A percentile compares a stretch with the other conserved stretches of the same genome.
phyloP scores from a whole-genome alignment of 1,140 invertebrate species.

The Anagrus nilaparvatae region DNA sequence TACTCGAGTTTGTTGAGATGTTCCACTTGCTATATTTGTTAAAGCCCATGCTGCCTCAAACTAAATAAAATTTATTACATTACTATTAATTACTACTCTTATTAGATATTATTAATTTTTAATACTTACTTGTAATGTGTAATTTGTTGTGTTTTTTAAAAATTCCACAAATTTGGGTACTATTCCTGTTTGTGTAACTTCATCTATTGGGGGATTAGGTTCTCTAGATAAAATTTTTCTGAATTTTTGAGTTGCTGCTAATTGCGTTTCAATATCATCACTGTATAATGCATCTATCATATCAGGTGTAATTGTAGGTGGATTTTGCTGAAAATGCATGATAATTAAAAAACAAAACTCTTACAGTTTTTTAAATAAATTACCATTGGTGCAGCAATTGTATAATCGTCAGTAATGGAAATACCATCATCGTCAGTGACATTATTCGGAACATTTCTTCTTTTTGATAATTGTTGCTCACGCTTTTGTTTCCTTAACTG shows the following conservation, averaged over 20 bases:
- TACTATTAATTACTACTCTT: neutral
- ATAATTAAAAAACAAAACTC: slow-evolving; percentile 4
- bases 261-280: slow-evolving; percentile 66
- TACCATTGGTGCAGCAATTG: slow-evolving; percentile 27
- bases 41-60: slow-evolving; percentile 98
- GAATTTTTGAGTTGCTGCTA: slow-evolving; percentile 88
- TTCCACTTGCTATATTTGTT: slow-evolving; percentile 97
- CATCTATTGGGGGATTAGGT: slow-evolving; percentile 96
- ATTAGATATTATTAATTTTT: neutral
- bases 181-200: slow-evolving; percentile 94
- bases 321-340: slow-evolving; percentile 29
- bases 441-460: slow-evolving; percentile 66
- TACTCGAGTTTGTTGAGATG: slow-evolving; percentile 82
- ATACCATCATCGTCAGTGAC: slow-evolving; percentile 46
- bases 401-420: slow-evolving; percentile 27
- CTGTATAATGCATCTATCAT: slow-evolving; percentile 82
- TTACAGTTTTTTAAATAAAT: neutral
- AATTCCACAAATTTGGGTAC: slow-evolving; percentile 94
- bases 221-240: slow-evolving; percentile 89
- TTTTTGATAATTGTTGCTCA: slow-evolving; percentile 85
- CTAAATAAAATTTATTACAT: slow-evolving; percentile 39
- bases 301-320: slow-evolving; percentile 55
- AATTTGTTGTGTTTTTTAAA: slow-evolving; percentile 72
- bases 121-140: slow-evolving; percentile 65
- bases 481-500: slow-evolving; percentile 92